Base-by-base conservation (phyloP, 2,888 invertebrate genomes). In the Oegoconia quadripuncta region DNA sequence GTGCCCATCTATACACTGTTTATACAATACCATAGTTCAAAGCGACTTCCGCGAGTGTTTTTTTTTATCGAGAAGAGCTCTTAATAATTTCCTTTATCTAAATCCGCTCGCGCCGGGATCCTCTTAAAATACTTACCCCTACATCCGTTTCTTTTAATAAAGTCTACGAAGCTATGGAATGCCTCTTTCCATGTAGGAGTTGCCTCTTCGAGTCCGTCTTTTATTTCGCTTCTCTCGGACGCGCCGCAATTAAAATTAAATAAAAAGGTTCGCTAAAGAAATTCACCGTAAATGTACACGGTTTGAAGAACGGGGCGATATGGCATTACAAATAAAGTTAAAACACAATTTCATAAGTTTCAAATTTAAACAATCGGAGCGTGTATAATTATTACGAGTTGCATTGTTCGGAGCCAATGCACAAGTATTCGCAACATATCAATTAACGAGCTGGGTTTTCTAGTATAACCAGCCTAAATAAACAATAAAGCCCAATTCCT, bases 121-220 rank as follows among this genome's bases (percentile, higher is more conserved):
- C 82, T 81, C 86, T 86, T 81, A 87, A 87, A 87, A 87, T 87
- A 86, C 87, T 74, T 83, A 80, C 80, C 86, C 84, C 75, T 64
- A 69, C 87, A 86, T 87, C 87, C 87, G 87, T 75, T 86, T 81
- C 87, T 86, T 86, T 82, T 84, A 86, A 84, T 86, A 84, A 78
- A 74, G 65, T 77, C 72, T 67, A 68, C 78, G 75, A 74, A 73
- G 77, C 74, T 64, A 65, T 64, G 83, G 84, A 82, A 84, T 84
- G 80, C 72, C 60, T 69, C 73, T 58, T 62, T 68, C 74, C 73
- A 66, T 66, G 29, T 64, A 67, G n/a, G n/a, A n/a, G 74, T 68
- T 72, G 74, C 69, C 73, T 70, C 73, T 67, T 66, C 64, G 62
- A 68, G 65, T 58, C 57, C 64, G 72, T 70, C 76, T 75, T 81